These are phyloP conservation scores for Oxyteleia sp. DNA, from an alignment of 2,888 invertebrate species.

Conservation along the genomic window DNA sequence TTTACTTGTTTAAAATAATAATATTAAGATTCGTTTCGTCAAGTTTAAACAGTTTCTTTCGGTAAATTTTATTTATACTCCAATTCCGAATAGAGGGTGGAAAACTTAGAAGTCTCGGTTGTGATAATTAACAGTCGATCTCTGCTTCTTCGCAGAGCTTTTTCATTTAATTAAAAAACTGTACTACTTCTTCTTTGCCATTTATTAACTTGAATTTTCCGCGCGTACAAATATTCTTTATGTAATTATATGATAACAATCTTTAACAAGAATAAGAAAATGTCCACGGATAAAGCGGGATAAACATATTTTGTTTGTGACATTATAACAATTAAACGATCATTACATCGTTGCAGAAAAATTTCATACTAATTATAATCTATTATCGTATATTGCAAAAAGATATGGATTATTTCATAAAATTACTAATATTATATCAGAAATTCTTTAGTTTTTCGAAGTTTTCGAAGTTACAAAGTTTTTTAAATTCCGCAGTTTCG, in stretches of 20 bases:
- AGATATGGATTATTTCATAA: too few relatives aligned
- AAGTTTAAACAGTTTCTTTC: slow-evolving; percentile 27
- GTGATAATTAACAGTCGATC: slow-evolving; percentile 27
- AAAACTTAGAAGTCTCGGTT: slow-evolving; percentile 29
- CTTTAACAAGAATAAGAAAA: too few relatives aligned
- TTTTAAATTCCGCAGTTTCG: too few relatives aligned
- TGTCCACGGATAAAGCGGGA: too few relatives aligned
- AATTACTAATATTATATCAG: too few relatives aligned
- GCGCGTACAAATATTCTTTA: background rate
- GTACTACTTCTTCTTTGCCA: background rate
- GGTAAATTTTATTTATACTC: slow-evolving; percentile 14
- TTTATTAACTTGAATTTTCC: slow-evolving; percentile 15
- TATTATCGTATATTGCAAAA: too few relatives aligned
- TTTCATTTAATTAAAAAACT: slow-evolving; percentile 24
- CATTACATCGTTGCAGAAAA: too few relatives aligned
- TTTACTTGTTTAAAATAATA: slow-evolving; percentile 27
- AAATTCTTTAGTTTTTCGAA: too few relatives aligned
- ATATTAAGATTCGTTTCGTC: slow-evolving; percentile 32
- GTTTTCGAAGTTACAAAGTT: too few relatives aligned
- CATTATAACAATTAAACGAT: background rate
- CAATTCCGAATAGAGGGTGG: slow-evolving; percentile 14
- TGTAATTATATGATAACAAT: background rate
- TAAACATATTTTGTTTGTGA: too few relatives aligned
- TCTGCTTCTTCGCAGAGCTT: slow-evolving; percentile 13
- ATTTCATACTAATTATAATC: too few relatives aligned